Evolutionary conservation across 2,888 invertebrate species (phyloP).

Genomic region (Drosophila picticornis): DNA sequence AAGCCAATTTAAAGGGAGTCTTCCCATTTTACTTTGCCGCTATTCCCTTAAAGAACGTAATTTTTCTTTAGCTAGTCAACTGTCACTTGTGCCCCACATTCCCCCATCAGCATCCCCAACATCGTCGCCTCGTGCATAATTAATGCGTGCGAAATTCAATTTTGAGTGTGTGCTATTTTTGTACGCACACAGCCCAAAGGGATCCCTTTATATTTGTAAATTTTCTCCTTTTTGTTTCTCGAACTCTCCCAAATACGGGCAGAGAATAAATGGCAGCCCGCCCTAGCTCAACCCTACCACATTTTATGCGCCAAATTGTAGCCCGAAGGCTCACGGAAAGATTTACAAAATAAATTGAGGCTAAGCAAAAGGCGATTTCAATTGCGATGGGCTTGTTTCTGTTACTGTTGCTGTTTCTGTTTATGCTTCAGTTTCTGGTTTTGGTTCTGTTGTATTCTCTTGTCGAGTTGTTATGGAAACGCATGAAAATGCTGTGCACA

Average conservation of each 20-base stretch:
- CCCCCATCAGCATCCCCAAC: neutral
- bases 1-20: neutral
- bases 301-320: neutral
- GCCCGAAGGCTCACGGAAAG: slow-evolving; percentile 15
- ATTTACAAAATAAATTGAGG: slow-evolving; percentile 54
- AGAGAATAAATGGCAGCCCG: neutral
- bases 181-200: neutral
- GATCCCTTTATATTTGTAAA: neutral
- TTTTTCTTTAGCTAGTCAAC: slow-evolving; percentile 16
- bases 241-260: slow-evolving; percentile 17
- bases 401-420: slow-evolving; percentile 1
- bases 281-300: neutral
- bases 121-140: slow-evolving; percentile 43
- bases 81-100: slow-evolving; percentile 17
- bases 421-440: neutral
- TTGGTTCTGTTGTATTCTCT: neutral
- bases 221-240: neutral
- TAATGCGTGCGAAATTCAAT: slow-evolving; percentile 60
- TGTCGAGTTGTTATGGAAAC: slow-evolving; percentile 21
- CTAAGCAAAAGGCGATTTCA: slow-evolving; percentile 33
- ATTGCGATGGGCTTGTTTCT: slow-evolving; percentile 18
- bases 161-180: slow-evolving; percentile 26
- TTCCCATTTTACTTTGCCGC: neutral
- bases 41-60: neutral
- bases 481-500: slow-evolving; percentile 38